phyloP scores from a whole-genome alignment of 2,797 vertebrate genomes.

The Malacoraja senta region DNA sequence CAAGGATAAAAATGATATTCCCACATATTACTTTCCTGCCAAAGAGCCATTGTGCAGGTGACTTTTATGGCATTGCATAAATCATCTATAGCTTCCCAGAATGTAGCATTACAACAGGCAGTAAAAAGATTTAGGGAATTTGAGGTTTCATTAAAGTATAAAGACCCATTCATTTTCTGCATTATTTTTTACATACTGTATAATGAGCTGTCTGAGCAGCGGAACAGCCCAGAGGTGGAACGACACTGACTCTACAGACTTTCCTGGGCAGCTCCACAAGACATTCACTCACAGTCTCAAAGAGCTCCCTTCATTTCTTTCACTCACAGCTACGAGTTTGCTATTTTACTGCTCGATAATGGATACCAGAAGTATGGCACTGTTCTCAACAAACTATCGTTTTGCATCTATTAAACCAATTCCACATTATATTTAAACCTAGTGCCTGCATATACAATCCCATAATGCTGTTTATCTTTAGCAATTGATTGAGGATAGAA shows the following conservation, averaged over 20 bases:
- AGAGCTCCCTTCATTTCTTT: not conserved
- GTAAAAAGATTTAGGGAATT: slow-evolving; percentile 29
- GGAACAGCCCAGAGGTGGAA: not conserved
- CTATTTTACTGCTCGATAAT: not conserved
- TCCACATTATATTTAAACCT: not conserved
- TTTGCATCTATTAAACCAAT: not conserved
- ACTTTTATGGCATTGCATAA: not conserved
- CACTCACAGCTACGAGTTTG: not conserved
- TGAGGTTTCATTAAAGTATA: slow-evolving; percentile 34
- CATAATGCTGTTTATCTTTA: too few relatives aligned
- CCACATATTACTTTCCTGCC: not conserved
- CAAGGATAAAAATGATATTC: not conserved
- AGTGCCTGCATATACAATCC: too few relatives aligned
- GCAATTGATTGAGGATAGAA: too few relatives aligned
- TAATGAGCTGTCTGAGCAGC: not conserved
- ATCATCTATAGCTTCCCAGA: not conserved
- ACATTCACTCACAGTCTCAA: not conserved
- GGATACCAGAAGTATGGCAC: not conserved
- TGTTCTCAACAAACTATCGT: not conserved
- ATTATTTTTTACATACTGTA: slow-evolving; percentile 19
- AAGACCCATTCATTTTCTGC: slow-evolving; percentile 13
- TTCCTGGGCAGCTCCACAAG: not conserved
- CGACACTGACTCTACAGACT: not conserved
- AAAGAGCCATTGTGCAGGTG: not conserved
- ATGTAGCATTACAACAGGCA: slow-evolving; percentile 19